Evolutionary conservation across 1,140 invertebrate genomes (phyloP), one percentile per base, ranked within the genome.

Genomic region (Neodiprion lecontei): DNA sequence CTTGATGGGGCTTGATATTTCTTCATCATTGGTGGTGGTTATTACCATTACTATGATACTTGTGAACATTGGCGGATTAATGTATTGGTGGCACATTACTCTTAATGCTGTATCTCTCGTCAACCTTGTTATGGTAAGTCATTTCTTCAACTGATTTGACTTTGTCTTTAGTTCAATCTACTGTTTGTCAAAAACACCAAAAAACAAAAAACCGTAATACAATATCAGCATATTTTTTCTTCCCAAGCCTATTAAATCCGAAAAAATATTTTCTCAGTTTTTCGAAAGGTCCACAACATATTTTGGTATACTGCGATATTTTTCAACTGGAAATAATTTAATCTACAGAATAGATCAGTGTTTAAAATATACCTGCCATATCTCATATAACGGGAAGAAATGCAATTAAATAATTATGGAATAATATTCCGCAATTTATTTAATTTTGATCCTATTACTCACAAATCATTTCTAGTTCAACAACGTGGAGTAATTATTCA

Each of bases 41-140:
- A 91, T 97, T 7, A 98, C 96, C 0, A 99, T 99, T 74, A 91
- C 93, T 0, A 97, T 99, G 95, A 99, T 99, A 72, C 90, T 96
- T 66, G 91, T 95, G n/a, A 95, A 99, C 87, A 90, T 99, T 71
- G 93, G 97, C 70, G 98, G 97, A 14, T 88, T 99, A 17, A 99
- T 99, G 98, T 99, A 97, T 88, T 96, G 95, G 90, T 99, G 97
- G 96, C 91, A 94, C 79, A 98, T 99, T 74, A 94, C 95, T 48
- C 90, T 99, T 14, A 99, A 99, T 88, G 98, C 98, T 0, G 94
- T 99, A 1, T 99, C 98, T 0, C 90, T 99, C 2, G 98, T 99
- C 67, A 99, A 99, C 89, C 91, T 99, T 72, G 98, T 99, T 71
- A 99, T 99, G 97, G 94, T 95, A 87, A 90, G 89, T 86, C 53